Evolutionary conservation across 2,797 vertebrate species (phyloP).

Genomic region (Meda fulgida): DNA sequence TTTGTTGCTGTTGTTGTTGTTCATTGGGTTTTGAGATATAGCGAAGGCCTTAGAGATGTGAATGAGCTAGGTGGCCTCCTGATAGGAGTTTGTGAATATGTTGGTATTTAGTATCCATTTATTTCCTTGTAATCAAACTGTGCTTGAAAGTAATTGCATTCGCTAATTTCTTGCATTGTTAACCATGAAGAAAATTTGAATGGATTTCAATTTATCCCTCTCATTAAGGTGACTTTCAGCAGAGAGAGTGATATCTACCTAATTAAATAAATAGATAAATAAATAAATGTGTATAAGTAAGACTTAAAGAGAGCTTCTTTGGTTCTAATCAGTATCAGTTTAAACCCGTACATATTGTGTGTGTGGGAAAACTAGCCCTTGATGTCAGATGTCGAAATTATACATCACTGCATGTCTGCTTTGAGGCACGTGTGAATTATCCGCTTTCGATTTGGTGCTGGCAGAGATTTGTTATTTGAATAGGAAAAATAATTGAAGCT

Average conservation of each 20-base stretch:
- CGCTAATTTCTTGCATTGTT: slow-evolving; percentile 31
- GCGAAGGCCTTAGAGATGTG: slow-evolving; percentile 29
- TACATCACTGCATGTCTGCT: slow-evolving; percentile 15
- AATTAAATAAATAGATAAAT: slow-evolving; percentile 31
- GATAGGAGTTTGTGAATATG: slow-evolving; percentile 13
- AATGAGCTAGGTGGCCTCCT: slow-evolving; percentile 5
- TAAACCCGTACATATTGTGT: not conserved
- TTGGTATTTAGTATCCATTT: slow-evolving; percentile 26
- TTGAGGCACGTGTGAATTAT: slow-evolving; percentile 11
- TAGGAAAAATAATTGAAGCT: slow-evolving; percentile 49
- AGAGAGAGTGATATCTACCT: not conserved
- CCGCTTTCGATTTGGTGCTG: slow-evolving; percentile 2
- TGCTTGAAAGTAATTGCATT: slow-evolving; percentile 35
- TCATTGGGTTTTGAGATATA: slow-evolving; percentile 12
- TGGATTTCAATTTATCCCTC: slow-evolving; percentile 39
- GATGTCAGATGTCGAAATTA: slow-evolving; percentile 17
- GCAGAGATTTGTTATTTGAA: slow-evolving; percentile 49
- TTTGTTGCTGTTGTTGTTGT: not conserved
- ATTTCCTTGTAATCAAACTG: slow-evolving; percentile 39
- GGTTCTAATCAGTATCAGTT: slow-evolving; percentile 7
- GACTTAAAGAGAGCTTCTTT: slow-evolving; percentile 5
- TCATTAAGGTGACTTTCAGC: slow-evolving; percentile 28
- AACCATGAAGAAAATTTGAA: slow-evolving; percentile 35
- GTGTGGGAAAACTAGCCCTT: not conserved
- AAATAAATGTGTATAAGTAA: not conserved